Base-by-base conservation (phyloP, 2,888 invertebrate species). In the Aleiodes testaceus region DNA sequence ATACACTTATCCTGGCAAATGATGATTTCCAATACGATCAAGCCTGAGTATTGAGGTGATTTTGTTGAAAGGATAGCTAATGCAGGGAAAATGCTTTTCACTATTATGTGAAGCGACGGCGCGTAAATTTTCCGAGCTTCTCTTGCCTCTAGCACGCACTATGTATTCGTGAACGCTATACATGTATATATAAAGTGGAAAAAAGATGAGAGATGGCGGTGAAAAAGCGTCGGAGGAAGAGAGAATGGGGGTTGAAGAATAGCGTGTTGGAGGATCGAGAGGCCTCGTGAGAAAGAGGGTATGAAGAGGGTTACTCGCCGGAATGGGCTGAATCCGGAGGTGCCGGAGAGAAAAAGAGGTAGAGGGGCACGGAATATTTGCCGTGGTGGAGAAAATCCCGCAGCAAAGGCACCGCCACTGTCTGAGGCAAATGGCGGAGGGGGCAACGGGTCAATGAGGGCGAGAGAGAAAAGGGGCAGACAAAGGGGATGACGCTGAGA, bases 391-490 rank as follows among this genome's bases (percentile, higher is more conserved):
- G 45, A 36, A 36, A 36, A 42, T 36, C 16, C 66, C 20, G 50
- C 16, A 18, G 20, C 22, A 18, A 26, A 53, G 30, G 22, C 55
- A 26, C 30, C 20, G 55, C 22, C 16, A n/a, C 30, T 30, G 55
- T 18, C 55, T 14, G 12, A 26, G 36, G 5, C 3, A 63, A 12
- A 12, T 49, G 36, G 61, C 22, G 22, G 77, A 74, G 70, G 77
- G 76, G 11, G 74, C 73, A 73, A 76, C 77, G 76, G 75, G 78
- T 80, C 78, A 77, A 79, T 79, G 79, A 77, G 55, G 68, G 65
- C 66, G 52, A 20, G 22, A 42, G 20, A 20, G 44, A 22, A 59
- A 55, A 50, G 49, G 69, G 45, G 47, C 64, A 63, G 66, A 61
- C 59, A 61, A 66, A 68, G 61, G 68, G 47, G 26, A 45, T 30